phyloP scores from a whole-genome alignment of 2,113 vertebrate genomes.

The Nannospalax galili region DNA sequence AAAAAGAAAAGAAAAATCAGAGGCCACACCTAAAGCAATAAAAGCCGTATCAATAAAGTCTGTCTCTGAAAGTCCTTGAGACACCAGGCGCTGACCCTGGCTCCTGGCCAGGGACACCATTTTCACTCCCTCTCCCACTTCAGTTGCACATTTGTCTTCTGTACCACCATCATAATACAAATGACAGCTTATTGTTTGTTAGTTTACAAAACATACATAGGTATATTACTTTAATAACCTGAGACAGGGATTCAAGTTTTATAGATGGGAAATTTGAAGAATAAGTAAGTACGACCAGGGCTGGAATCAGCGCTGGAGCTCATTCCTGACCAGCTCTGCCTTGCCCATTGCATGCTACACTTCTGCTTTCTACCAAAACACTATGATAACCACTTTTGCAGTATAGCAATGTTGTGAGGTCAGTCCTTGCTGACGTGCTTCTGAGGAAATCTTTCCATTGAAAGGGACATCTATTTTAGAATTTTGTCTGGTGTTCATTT shows the following conservation, averaged over 20 bases:
- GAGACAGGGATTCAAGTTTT: background rate
- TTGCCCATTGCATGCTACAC: background rate
- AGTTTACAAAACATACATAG: background rate
- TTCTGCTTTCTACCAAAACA: background rate
- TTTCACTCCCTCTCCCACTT: background rate
- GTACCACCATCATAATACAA: background rate
- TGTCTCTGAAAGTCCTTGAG: background rate
- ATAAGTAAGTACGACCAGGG: background rate
- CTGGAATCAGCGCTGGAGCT: background rate
- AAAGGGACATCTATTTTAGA: background rate
- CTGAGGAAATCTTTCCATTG: background rate
- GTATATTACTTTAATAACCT: background rate
- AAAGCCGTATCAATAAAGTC: background rate
- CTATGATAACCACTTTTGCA: background rate
- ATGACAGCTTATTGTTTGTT: background rate
- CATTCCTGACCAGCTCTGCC: background rate
- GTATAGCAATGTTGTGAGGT: background rate
- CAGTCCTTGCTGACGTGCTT: background rate
- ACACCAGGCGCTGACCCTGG: background rate
- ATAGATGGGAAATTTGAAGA: background rate
- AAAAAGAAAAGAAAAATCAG: background rate
- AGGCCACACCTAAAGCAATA: background rate
- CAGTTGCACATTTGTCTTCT: background rate
- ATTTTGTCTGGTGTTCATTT: slow-evolving; percentile 3
- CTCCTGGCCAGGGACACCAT: background rate